A percentile compares a stretch with the other conserved stretches of the same genome.
Conservation (phyloP, 2,113 vertebrate species). For the Hoplias malabaricus region DNA sequence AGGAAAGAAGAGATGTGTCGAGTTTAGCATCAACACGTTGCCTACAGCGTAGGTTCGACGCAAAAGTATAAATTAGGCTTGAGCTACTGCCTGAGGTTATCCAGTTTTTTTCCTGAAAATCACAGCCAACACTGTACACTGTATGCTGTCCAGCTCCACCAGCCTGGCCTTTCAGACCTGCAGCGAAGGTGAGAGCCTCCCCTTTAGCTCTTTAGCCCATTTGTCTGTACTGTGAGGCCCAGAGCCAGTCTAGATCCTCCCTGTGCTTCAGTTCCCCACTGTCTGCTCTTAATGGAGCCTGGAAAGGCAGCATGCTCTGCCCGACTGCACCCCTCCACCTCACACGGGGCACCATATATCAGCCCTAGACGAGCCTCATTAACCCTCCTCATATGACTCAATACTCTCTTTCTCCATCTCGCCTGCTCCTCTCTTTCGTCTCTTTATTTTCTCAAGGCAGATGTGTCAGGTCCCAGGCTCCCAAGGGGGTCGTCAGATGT, state of each 20-base stretch:
- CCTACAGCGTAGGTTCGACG: too few species aligned
- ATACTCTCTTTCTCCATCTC: conserved; percentile 31
- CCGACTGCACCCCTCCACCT: conserved; percentile 17
- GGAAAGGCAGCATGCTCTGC: conserved; percentile 34
- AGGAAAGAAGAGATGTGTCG: too few species aligned
- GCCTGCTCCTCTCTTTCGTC: conserved; percentile 18
- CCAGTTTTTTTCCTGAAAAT: too few species aligned
- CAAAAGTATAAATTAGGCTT: too few species aligned
- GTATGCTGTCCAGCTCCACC: neutral
- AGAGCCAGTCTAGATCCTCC: neutral
- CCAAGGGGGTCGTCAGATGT: conserved; percentile 2
- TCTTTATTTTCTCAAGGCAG: conserved; percentile 30
- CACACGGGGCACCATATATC: conserved; percentile 44
- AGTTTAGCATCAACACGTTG: too few species aligned
- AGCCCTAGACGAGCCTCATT: conserved; percentile 49
- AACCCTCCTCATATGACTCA: conserved; percentile 49
- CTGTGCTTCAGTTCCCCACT: conserved; percentile 38
- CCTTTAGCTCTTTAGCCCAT: neutral
- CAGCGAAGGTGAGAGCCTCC: neutral
- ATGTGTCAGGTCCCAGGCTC: conserved; percentile 13
- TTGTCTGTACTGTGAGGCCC: neutral
- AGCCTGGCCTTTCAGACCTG: neutral
- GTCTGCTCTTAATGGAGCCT: conserved; percentile 58
- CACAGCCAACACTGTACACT: too few species aligned
- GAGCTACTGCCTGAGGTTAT: too few species aligned